Evolutionary conservation across 2,113 vertebrate genomes (phyloP).

Genomic region (Plecotus auritus): DNA sequence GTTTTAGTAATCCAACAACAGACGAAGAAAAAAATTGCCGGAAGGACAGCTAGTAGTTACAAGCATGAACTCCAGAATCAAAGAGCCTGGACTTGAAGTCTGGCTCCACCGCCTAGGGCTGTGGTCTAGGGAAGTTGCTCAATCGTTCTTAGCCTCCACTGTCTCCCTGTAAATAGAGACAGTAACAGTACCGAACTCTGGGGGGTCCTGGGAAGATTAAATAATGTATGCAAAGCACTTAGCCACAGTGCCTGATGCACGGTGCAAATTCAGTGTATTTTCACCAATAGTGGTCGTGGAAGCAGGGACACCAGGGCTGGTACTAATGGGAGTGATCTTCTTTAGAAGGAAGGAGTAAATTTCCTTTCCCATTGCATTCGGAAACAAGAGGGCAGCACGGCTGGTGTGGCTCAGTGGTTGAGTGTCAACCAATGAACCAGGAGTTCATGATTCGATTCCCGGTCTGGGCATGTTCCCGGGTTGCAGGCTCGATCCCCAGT

Average conservation of each 20-base stretch:
- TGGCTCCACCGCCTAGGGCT: neutral
- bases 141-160: neutral
- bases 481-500: no score
- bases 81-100: neutral
- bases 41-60: neutral
- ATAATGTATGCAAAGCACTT: neutral
- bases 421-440: no score
- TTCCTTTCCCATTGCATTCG: neutral
- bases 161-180: neutral
- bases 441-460: no score
- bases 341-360: neutral
- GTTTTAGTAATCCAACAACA: conserved; percentile 36
- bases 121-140: neutral
- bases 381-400: neutral
- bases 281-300: neutral
- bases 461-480: no score
- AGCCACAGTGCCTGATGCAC: neutral
- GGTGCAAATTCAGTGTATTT: neutral
- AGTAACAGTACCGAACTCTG: neutral
- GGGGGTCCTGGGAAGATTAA: neutral
- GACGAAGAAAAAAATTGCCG: neutral
- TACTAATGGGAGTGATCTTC: neutral
- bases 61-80: neutral
- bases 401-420: no score
- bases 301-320: no score